Conservation (phyloP, 2,797 vertebrate genomes). For the Rallus crepitans region DNA sequence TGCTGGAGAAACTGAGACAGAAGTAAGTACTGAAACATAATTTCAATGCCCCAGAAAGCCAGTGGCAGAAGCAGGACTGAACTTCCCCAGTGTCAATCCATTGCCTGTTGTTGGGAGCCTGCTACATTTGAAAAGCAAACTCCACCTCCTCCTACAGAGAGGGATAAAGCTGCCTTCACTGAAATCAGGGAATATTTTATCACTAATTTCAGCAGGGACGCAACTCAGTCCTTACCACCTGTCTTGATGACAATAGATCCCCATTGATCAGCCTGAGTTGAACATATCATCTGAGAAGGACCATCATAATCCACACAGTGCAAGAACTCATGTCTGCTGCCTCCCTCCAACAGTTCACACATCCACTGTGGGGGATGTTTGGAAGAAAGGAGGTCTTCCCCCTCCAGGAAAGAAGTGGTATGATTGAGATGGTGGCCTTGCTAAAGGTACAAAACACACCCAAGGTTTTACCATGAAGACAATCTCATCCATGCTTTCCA, state of each 20-base stretch:
- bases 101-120: not conserved
- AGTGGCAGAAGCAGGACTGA: not conserved
- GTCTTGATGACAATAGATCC: not conserved
- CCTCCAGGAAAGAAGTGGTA: not conserved
- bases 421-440: not conserved
- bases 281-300: not conserved
- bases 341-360: not conserved
- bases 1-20: not conserved
- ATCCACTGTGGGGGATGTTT: not conserved
- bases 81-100: not conserved
- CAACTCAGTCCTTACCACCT: not conserved
- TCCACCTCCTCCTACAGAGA: not conserved
- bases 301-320: not conserved
- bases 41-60: not conserved
- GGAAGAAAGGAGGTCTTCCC: not conserved
- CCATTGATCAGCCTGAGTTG: not conserved
- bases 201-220: not conserved
- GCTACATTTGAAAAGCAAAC: not conserved
- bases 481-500: not conserved
- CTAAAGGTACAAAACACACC: not conserved
- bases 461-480: not conserved
- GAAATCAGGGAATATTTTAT: not conserved
- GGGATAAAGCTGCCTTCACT: not conserved
- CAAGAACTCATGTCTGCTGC: not conserved
- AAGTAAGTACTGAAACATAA: not conserved